Base-by-base conservation (phyloP, 2,888 invertebrate species). In the Meiosimyza decipiens region DNA sequence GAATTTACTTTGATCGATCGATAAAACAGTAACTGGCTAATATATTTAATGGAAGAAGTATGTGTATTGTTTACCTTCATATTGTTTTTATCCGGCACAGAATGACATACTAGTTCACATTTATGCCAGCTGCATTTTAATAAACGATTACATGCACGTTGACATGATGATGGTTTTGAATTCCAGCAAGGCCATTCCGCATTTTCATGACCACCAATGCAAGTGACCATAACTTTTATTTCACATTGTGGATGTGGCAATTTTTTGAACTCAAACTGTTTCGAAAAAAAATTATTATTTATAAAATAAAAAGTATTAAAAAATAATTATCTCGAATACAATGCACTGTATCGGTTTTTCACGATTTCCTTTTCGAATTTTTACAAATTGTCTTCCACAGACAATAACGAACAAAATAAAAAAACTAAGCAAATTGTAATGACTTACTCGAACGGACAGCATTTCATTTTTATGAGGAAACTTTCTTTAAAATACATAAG, bases 81-180 rank as follows among this genome's bases (percentile, higher is more conserved):
- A 83, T 89, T 78, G 57, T 82, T 68, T 76, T 89, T 82, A 85
- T 89, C 84, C 87, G 88, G 87, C 78, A 92, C 88, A 1, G 89
- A 86, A 78, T 97, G 97, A 83, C 97, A 97, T 16, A 90, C 86
- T 66, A 91, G 82, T 16, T 88, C 83, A 84, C 97, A 97, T 0
- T 82, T 88, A 83, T 98, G 98, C 82, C 94, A 93, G 1, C 91
- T 91, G 85, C 98, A 98, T 1, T 88, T 82, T 15, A 98, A 87
- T 3, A 87, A 82, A 70, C 91, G 90, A 0, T 91, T 92, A 87
- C 98, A 98, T 18, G 89, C 88, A 77, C 94, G 89, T 2, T 94
- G 94, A 83, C 98, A 98, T 9, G 94, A 94, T 7, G 90, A 89
- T 0, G 93, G 89, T 70, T 88, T 88, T 1, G 95, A 93, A 86